Evolutionary conservation across 1,140 invertebrate genomes (phyloP).

Genomic region (Eufriesea mexicana): DNA sequence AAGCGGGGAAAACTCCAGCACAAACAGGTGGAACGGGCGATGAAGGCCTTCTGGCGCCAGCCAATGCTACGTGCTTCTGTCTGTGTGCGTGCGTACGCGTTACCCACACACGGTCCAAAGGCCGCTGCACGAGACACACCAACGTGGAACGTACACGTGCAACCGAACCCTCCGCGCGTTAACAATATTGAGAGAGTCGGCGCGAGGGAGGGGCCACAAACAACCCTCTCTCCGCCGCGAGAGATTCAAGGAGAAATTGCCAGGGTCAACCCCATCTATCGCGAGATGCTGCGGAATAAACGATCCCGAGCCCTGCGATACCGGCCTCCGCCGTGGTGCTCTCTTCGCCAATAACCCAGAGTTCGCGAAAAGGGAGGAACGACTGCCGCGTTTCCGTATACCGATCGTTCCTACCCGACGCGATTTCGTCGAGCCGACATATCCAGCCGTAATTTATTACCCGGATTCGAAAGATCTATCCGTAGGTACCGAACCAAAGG

Average conservation of each 20-base stretch:
- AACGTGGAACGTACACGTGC: constrained; percentile 26
- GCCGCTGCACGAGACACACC: constrained; percentile 9
- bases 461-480: neutral
- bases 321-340: neutral
- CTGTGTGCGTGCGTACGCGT: neutral
- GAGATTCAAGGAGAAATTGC: constrained; percentile 63
- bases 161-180: constrained; percentile 58
- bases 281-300: constrained; percentile 51
- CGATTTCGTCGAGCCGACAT: too few relatives aligned
- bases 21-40: constrained; percentile 74
- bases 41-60: constrained; percentile 71
- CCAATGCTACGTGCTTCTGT: constrained; percentile 28
- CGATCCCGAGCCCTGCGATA: constrained; percentile 22
- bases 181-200: constrained; percentile 63
- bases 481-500: neutral
- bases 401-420: neutral
- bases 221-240: constrained; percentile 37
- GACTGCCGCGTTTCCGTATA: neutral
- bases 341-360: constrained; percentile 5
- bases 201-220: constrained; percentile 53
- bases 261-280: constrained; percentile 66
- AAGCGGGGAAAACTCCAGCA: constrained; percentile 65
- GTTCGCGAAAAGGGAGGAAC: neutral
- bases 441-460: too few relatives aligned
- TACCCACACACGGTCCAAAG: neutral